phyloP scores from a whole-genome alignment of 2,797 vertebrate genomes.

The Zenarchopterus dispar region DNA sequence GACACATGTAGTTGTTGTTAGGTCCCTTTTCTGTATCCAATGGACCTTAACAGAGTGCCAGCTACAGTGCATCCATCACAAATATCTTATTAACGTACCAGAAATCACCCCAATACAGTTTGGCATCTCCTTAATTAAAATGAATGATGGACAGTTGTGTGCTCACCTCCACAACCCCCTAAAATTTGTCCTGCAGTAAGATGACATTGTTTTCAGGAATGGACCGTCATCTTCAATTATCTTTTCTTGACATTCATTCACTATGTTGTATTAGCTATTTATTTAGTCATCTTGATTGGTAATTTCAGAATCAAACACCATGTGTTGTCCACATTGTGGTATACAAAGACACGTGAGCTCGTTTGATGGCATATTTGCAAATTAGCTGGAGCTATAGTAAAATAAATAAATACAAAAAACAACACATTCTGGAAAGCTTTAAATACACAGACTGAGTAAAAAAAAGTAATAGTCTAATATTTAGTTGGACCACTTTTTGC shows the following conservation, averaged over 20 bases:
- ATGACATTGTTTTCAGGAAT: slow-evolving; percentile 57
- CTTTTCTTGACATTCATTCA: slow-evolving; percentile 46
- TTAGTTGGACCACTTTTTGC: no score
- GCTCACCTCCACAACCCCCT: slow-evolving; percentile 24
- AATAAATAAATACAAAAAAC: not conserved
- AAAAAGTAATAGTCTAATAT: no score
- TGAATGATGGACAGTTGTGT: slow-evolving; percentile 74
- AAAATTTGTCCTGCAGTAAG: slow-evolving; percentile 48
- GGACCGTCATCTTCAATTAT: slow-evolving; percentile 75
- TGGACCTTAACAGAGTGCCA: slow-evolving; percentile 66
- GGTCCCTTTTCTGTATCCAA: slow-evolving; percentile 67
- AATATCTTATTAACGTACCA: slow-evolving; percentile 78
- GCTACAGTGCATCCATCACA: slow-evolving; percentile 78
- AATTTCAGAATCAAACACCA: slow-evolving; percentile 67
- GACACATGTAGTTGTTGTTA: slow-evolving; percentile 69
- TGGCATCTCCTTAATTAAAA: slow-evolving; percentile 83
- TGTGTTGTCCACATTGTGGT: slow-evolving; percentile 57
- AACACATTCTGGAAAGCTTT: slow-evolving; percentile 14
- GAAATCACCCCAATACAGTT: slow-evolving; percentile 76
- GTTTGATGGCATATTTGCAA: slow-evolving; percentile 36
- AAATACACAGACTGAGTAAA: no score
- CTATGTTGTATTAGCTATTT: slow-evolving; percentile 53
- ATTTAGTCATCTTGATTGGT: slow-evolving; percentile 61
- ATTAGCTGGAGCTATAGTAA: slow-evolving; percentile 16
- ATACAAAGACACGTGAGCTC: slow-evolving; percentile 39